Percentiles rank a stretch among this genome's conserved stretches.
Conservation (phyloP, 2,888 invertebrate genomes). For the Seladonia tumulorum region DNA sequence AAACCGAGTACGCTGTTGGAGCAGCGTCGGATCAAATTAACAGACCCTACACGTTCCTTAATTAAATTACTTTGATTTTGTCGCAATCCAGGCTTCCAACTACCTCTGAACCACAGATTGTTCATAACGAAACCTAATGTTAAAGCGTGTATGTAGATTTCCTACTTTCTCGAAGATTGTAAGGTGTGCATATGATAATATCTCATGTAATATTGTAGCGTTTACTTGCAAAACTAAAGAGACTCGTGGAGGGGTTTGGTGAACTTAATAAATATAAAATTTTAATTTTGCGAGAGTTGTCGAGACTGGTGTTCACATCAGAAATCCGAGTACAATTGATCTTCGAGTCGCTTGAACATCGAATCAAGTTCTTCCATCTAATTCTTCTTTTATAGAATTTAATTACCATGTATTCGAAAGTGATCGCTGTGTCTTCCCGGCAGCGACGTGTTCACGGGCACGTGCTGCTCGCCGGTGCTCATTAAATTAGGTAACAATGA, state of each 20-base stretch:
- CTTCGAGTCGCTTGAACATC: not conserved
- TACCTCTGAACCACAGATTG: too few relatives aligned
- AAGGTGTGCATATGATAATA: too few relatives aligned
- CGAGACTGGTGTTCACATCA: not conserved
- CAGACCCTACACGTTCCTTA: not conserved
- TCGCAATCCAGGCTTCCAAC: not conserved
- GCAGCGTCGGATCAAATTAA: not conserved
- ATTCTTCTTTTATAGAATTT: not conserved
- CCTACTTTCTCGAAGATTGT: too few relatives aligned
- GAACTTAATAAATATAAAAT: not conserved
- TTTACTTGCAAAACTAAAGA: too few relatives aligned
- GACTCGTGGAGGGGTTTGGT: too few relatives aligned
- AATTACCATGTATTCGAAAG: not conserved
- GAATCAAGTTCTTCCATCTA: not conserved
- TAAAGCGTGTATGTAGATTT: too few relatives aligned
- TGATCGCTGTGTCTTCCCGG: not conserved
- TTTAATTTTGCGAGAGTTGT: not conserved
- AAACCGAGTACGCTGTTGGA: not conserved
- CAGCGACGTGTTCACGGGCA: slow-evolving; percentile 74
- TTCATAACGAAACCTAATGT: too few relatives aligned
- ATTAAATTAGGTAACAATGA: slow-evolving; percentile 79
- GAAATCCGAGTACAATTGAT: not conserved
- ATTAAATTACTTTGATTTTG: not conserved
- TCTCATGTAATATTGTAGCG: too few relatives aligned
- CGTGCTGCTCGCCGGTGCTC: slow-evolving; percentile 70